Conservation (phyloP, 2,113 vertebrate species). For the Urocynchramus pylzowi region DNA sequence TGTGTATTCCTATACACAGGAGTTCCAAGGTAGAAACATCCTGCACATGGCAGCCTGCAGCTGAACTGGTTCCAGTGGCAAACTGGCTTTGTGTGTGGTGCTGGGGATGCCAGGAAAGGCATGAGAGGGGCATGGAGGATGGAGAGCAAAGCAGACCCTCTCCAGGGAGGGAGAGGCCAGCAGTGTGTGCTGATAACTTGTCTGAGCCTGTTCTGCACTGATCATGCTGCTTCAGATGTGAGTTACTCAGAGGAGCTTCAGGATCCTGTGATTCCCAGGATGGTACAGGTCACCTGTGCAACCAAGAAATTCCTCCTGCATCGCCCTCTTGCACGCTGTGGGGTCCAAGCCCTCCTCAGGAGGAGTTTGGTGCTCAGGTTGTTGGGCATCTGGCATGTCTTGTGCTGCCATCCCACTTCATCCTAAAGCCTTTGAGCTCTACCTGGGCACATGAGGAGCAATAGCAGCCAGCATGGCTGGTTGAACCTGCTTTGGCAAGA, state of each 20-base stretch:
- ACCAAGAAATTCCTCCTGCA: neutral
- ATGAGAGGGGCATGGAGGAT: neutral
- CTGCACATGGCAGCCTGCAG: fast-evolving
- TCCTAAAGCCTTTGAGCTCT: neutral
- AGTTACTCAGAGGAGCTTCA: neutral
- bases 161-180: neutral
- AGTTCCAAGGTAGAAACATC: neutral
- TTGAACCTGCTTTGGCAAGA: neutral
- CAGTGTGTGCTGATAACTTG: neutral
- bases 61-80: neutral
- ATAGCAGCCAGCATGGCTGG: neutral
- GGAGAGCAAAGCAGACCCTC: neutral
- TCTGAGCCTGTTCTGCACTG: neutral
- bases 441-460: fast-evolving
- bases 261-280: neutral
- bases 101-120: neutral
- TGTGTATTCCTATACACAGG: too few relatives aligned
- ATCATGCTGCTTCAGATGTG: neutral
- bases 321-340: neutral
- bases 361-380: neutral
- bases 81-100: neutral
- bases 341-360: neutral
- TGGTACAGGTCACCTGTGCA: neutral
- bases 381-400: neutral
- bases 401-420: fast-evolving